Percentiles rank a stretch among this genome's conserved stretches.
Conservation (phyloP, 2,888 invertebrate species). For the Melinaea menophilus region DNA sequence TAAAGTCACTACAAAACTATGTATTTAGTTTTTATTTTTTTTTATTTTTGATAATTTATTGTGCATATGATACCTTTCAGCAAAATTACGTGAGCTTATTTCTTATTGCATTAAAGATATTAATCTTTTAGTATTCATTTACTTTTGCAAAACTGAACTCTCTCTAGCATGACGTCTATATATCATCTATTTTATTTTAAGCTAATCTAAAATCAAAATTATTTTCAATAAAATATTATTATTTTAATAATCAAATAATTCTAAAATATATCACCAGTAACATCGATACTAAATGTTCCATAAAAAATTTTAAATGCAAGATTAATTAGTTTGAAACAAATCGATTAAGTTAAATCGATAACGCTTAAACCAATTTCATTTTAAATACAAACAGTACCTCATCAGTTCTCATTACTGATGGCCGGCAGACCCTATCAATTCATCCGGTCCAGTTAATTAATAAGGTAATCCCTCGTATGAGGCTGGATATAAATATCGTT, state of each 20-base stretch:
- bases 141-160: no score
- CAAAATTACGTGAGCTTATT: no score
- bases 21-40: background rate
- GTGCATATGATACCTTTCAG: no score
- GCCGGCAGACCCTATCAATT: constrained; percentile 51
- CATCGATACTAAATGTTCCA: no score
- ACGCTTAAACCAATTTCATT: constrained; percentile 7
- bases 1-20: background rate
- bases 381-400: constrained; percentile 28
- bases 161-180: no score
- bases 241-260: no score
- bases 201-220: no score
- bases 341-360: background rate
- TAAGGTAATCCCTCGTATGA: constrained; percentile 42
- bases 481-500: constrained; percentile 6
- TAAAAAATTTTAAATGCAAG: background rate
- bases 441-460: constrained; percentile 67
- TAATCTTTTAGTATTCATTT: no score
- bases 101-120: no score
- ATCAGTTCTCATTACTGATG: constrained; percentile 25
- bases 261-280: no score
- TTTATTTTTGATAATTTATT: background rate
- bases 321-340: background rate
- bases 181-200: no score
- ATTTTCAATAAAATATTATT: no score